Base-by-base conservation (phyloP, 1,140 invertebrate genomes). In the Penaeus chinensis region DNA sequence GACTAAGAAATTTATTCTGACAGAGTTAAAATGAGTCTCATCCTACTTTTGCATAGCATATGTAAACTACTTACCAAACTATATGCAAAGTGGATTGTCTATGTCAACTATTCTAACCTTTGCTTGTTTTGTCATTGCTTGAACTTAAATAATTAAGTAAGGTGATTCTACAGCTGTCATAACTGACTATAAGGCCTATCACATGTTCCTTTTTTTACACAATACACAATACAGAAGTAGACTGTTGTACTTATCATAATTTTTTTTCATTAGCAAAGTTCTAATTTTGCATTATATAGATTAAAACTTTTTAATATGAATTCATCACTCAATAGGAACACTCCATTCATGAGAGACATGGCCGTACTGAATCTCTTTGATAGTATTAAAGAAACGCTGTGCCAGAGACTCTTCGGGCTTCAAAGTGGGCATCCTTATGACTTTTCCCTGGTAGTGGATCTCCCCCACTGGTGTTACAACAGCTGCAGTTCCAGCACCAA, bases 401-500 rank as follows among this genome's bases (percentile, higher is more conserved):
- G 92, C 92, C 3, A 93, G 79, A 11, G 92, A 90, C 20, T 91
- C 84, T 24, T 91, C 92, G 74, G 96, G 95, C 87, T 96, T 93
- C 92, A 95, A 94, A 3, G 97, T 97, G 87, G 96, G 96, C 85
- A 97, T 94, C 11, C 94, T 90, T 82, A 97, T 93, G 89, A 93
- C 91, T 88, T 94, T 90, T 7, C 94, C 95, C 87, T 95, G 82
- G 91, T 95, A 98, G 63, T 95, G 93, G 82, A 99, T 97, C 60
- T 94, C 93, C 54, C 95, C 95, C 65, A 99, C 95, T 3, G 98
- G 98, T 91, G 96, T 98, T 1, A 99, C 95, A 76, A 98, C 94
- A 90, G 96, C 97, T 0, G 98, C 98, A 27, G 98, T 99, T 82
- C 98, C 98, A 77, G 97, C 94, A 71, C 98, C 98, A 93, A 99